Evolutionary conservation across 2,797 vertebrate species (phyloP), one percentile per base, ranked within the genome.

Genomic region (Malurus leucopterus): DNA sequence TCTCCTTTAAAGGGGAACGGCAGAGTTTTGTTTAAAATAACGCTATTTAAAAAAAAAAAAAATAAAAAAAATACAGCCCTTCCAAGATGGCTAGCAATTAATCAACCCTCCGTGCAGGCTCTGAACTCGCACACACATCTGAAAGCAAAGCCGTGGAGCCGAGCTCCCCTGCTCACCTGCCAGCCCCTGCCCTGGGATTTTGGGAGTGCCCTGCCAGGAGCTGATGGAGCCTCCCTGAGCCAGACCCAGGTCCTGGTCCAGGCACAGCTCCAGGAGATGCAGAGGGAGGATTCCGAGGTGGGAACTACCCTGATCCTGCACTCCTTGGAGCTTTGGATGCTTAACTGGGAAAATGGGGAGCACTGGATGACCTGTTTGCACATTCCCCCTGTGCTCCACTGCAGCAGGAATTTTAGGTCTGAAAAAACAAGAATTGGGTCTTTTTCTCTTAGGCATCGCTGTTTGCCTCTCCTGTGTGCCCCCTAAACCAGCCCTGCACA

Each of bases 21-120:
- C 89, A 88, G 76, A 89, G 70, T 92, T 92, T 91, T 95, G 93
- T 94, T 95, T 95, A 95, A 95, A 95, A 93, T 94, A 95, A 68
- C 76, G 41, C 59, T 84, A 81, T 93, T 94, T 19, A 5, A 46
- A 70, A 79, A 72, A 69, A 81, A 5, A 46, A 70, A n/a, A n/a
- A n/a, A 79, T 69, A 69, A 78, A 69, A 49, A 88, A 87, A 77
- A 55, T 22, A 3, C 70, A 78, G 55, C 62, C 71, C 58, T 74
- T 90, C 82, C 84, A 87, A 89, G 86, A 83, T 90, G 79, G 34
- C 46, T 49, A 78, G 93, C 70, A 88, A 95, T 95, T 91, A 93
- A 95, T 95, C 95, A 95, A 6, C 55, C 19, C 76, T 89, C 71
- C 15, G 2, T 89, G 82, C 82, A 64, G 73, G 73, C 92, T 78